Evolutionary conservation across 2,113 vertebrate species (phyloP), one percentile per base, ranked within the genome.

Genomic region (Felis chaus): DNA sequence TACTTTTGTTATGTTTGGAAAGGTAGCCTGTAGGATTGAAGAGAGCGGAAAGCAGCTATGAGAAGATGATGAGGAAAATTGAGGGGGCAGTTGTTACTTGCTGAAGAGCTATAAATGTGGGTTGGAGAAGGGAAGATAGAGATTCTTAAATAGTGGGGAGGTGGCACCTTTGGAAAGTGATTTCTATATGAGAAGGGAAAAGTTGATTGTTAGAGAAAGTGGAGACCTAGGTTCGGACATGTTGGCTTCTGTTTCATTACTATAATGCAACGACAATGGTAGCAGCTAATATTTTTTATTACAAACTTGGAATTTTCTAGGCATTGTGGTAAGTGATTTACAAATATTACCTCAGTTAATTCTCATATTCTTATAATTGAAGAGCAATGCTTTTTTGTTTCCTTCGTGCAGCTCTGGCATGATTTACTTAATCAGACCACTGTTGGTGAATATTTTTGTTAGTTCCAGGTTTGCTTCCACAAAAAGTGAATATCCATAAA

Each of bases 231-330:
- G 31, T 23, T 36, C 89, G 65, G 27, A 41, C n/a, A 13, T 85
- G 29, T 4, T 33, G 69, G 3, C 41, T 94, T 82, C 36, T 57
- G 33, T 82, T 55, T 50, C 8, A 4, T 92, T 23, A 29, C 25
- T 92, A 8, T 33, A 18, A 13, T 2, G 12, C 81, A 71, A 33
- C 9, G 15, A 66, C n/a, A 11, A 13, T 21, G 21, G 63, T 69
- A n/a, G 5, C 16, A 68, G 27, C 76, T 88, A 89, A 50, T 81
- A 41, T 31, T 92, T 96, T 33, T 36, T 48, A 33, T 55, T 65
- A 57, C 7, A 14, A 29, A 14, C 27, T 66, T 45, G 14, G 29
- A 63, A 92, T 80, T 41, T 71, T 27, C 41, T 69, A 45, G 33
- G 4, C 21, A 55, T 57, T 86, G 27, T 80, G 31, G 8, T 48